Evolutionary conservation across 2,888 invertebrate species (phyloP), one percentile per base, ranked within the genome.

Genomic region (Calliphora vomitoria): DNA sequence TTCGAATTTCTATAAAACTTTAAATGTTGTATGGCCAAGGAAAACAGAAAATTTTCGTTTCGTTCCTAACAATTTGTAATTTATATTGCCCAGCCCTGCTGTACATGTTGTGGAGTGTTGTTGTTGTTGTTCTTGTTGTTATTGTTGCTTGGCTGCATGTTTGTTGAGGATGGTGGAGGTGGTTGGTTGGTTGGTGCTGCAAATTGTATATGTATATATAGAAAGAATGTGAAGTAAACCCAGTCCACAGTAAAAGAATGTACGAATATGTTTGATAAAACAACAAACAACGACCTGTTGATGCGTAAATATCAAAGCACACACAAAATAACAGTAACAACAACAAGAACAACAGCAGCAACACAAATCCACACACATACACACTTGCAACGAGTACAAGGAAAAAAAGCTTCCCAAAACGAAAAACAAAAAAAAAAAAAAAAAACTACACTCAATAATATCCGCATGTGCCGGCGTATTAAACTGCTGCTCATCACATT

Each of bases 221-320:
- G 66, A 86, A 85, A 74, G 85, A 82, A 78, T 76, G 80, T 83
- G 68, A 69, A 86, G 41, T 79, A 72, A 85, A 75, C 62, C 18
- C 75, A 72, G 68, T 69, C 31, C 62, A 35, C 20, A 84, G 50
- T 25, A 82, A 72, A 76, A 55, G 41, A 86, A 79, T 82, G 69
- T 76, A 62, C 13, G 68, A 66, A 44, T 82, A 64, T 81, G 74
- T 79, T 86, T 74, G 60, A 68, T 69, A 44, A 86, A 86, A 62
- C 81, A 85, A 74, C 71, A 60, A 76, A 71, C 62, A 86, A 85
- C 88, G 87, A 90, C 88, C 90, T 90, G 90, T 90, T 90, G 90
- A 90, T 90, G 90, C 89, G 90, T 90, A 89, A 89, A 89, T 83
- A 85, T 87, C 87, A 86, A 25, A 55, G n/a, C 20, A 44, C 8